Conservation (phyloP, 2,113 vertebrate species). For the Brachyhypopomus occidentalis region DNA sequence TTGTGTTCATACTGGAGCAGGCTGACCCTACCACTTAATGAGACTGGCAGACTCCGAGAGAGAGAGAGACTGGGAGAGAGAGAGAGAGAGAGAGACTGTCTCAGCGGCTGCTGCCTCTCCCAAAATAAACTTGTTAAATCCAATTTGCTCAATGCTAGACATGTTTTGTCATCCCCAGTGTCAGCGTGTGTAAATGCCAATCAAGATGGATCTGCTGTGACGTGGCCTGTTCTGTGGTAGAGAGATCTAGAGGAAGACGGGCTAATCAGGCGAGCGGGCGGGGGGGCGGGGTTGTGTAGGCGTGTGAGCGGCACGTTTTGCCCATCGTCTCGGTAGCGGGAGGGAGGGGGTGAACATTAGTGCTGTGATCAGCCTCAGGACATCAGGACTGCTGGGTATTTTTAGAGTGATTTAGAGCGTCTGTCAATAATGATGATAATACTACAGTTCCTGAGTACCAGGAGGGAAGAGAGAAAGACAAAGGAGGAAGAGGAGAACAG, state of each 20-base stretch:
- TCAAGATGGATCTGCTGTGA: slow-evolving; percentile 51
- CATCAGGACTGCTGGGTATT: slow-evolving; percentile 61
- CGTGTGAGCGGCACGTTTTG: no score
- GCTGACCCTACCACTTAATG: slow-evolving; percentile 45
- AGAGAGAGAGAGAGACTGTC: slow-evolving; percentile 28
- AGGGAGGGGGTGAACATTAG: slow-evolving; percentile 38
- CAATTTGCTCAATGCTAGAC: slow-evolving; percentile 65
- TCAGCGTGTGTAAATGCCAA: slow-evolving; percentile 46
- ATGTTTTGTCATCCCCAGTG: slow-evolving; percentile 50
- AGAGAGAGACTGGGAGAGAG: neutral
- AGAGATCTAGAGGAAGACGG: neutral
- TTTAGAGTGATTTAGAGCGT: slow-evolving; percentile 68
- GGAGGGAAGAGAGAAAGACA: slow-evolving; percentile 3
- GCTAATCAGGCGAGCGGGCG: neutral
- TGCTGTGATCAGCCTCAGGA: slow-evolving; percentile 56
- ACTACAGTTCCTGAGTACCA: slow-evolving; percentile 52
- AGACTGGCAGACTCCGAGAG: slow-evolving; percentile 27
- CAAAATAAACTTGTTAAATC: slow-evolving; percentile 56
- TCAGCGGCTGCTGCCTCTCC: slow-evolving; percentile 46
- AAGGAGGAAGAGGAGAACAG: neutral
- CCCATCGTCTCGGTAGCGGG: no score
- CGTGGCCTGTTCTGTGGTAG: slow-evolving; percentile 10
- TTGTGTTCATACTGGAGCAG: slow-evolving; percentile 46
- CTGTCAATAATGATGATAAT: slow-evolving; percentile 65
- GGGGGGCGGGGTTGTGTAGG: neutral